A percentile compares a stretch with the other conserved stretches of the same genome.
Conservation (phyloP, 2,888 invertebrate species). For the Melolontha melolontha region DNA sequence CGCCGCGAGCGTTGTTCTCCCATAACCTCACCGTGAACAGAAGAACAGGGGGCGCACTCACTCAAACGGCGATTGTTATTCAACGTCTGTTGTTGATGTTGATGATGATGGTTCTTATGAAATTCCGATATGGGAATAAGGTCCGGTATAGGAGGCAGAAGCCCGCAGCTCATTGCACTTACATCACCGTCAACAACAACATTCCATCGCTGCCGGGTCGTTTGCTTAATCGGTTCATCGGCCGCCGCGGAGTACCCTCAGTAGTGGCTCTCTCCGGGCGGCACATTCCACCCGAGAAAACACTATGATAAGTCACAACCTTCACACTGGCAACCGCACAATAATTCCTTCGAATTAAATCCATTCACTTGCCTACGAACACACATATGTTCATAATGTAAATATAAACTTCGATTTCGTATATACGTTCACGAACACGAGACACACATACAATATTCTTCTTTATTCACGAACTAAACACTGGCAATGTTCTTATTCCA, state of each 20-base stretch:
- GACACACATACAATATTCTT: conserved; percentile 53
- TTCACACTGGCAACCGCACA: conserved; percentile 14
- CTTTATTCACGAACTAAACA: conserved; percentile 57
- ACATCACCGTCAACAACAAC: conserved; percentile 41
- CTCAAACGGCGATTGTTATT: conserved; percentile 49
- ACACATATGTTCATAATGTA: conserved; percentile 29
- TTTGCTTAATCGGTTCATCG: conserved; percentile 43
- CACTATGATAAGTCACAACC: conserved; percentile 22
- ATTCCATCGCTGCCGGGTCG: conserved; percentile 39
- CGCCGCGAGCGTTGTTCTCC: conserved; percentile 64
- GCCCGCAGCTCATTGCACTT: conserved; percentile 61
- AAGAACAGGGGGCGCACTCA: conserved; percentile 60
- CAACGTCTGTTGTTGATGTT: conserved; percentile 46
- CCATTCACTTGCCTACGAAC: conserved; percentile 23
- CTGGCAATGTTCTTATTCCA: conserved; percentile 57
- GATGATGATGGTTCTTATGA: conserved; percentile 57
- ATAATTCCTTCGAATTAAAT: conserved; percentile 24
- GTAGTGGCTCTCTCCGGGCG: conserved; percentile 43
- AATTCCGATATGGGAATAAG: conserved; percentile 64
- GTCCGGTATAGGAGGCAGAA: conserved; percentile 64
- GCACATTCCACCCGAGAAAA: conserved; percentile 39
- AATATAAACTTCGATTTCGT: conserved; percentile 31
- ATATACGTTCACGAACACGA: conserved; percentile 39
- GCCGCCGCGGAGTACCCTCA: conserved; percentile 44
- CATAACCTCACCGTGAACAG: conserved; percentile 61